phyloP scores from a whole-genome alignment of 2,888 invertebrate genomes.

The Hypselothyrea guttata region DNA sequence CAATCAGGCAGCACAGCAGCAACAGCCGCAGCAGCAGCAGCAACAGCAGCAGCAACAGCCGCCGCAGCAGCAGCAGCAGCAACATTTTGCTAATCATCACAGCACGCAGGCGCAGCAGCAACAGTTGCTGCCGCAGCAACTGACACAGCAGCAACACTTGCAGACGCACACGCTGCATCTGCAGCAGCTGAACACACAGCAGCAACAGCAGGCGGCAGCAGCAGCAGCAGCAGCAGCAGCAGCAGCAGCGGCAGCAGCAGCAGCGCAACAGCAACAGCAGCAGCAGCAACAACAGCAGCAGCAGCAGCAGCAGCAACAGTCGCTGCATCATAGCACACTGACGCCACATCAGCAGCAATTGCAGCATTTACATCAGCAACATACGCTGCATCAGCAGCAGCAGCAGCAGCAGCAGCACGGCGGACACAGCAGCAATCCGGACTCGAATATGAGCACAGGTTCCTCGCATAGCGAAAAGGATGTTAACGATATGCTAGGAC shows the following conservation, averaged over 20 bases:
- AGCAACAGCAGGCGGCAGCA: conserved; percentile 39
- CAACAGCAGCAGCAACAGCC: conserved; percentile 64
- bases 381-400: conserved; percentile 53
- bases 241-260: conserved; percentile 43
- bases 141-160: conserved; percentile 58
- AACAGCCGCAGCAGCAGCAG: conserved; percentile 75
- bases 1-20: conserved; percentile 76
- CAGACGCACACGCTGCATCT: conserved; percentile 60
- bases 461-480: conserved; percentile 98
- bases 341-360: conserved; percentile 55
- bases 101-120: conserved; percentile 63
- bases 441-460: conserved; percentile 99
- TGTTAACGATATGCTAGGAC: conserved; percentile 80
- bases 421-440: conserved; percentile 88
- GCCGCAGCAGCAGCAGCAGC: conserved; percentile 58
- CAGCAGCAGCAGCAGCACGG: conserved; percentile 83
- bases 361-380: conserved; percentile 59
- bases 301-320: conserved; percentile 46
- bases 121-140: conserved; percentile 48
- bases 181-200: conserved; percentile 63
- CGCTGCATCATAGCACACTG: conserved; percentile 37
- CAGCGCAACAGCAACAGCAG: conserved; percentile 51
- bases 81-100: conserved; percentile 66
- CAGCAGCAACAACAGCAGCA: conserved; percentile 57
- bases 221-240: conserved; percentile 43